Percentiles rank a stretch among this genome's conserved stretches.
phyloP scores from a whole-genome alignment of 2,888 invertebrate genomes.

The Hyposoter dolosus region DNA sequence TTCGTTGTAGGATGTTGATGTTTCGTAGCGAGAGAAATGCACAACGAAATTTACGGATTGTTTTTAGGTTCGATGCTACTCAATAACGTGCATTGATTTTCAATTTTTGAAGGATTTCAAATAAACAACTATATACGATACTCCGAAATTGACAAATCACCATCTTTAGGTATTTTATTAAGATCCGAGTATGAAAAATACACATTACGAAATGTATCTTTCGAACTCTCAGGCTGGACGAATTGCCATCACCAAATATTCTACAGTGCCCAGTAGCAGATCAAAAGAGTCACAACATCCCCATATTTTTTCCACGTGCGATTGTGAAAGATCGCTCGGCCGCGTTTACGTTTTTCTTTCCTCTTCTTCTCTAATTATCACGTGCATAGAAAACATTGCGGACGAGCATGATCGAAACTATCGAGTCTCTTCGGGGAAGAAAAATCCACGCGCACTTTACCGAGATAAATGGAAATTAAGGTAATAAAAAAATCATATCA shows the following conservation, averaged over 20 bases:
- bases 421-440: slow-evolving; percentile 2
- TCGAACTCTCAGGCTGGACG: not conserved
- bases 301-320: not conserved
- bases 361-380: slow-evolving; percentile 2
- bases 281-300: not conserved
- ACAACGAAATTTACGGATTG: not conserved
- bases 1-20: slow-evolving; percentile 13
- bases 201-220: not conserved
- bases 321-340: not conserved
- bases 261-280: not conserved
- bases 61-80: not conserved
- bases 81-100: not conserved
- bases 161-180: not conserved
- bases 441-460: slow-evolving; percentile 35
- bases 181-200: not conserved
- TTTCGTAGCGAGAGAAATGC: slow-evolving; percentile 17
- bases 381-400: slow-evolving; percentile 21
- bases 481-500: slow-evolving; percentile 29
- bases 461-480: not conserved
- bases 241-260: slow-evolving; percentile 3
- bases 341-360: not conserved
- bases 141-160: not conserved
- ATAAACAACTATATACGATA: not conserved
- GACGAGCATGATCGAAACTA: slow-evolving; percentile 23
- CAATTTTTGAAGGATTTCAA: not conserved